phyloP scores from a whole-genome alignment of 2,888 invertebrate species.

The Epinotia brunnichana region DNA sequence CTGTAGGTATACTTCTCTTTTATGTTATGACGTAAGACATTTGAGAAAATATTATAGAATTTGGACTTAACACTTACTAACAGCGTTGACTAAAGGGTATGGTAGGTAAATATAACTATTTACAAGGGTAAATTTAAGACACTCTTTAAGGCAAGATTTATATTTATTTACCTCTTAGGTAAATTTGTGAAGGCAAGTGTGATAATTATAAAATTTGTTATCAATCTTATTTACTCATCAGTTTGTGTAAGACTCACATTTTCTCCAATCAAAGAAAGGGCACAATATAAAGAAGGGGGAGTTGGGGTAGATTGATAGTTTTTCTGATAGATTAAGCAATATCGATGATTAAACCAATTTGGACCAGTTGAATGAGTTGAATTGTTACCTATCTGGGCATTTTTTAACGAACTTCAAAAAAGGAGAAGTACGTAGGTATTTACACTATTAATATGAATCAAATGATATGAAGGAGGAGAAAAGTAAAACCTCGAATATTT shows the following conservation, averaged over 20 bases:
- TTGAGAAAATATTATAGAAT: not conserved
- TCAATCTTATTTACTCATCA: slow-evolving; percentile 7
- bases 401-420: too few species aligned
- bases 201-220: not conserved
- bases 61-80: not conserved
- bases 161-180: not conserved
- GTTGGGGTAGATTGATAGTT: not conserved
- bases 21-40: not conserved
- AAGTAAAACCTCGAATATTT: too few species aligned
- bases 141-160: slow-evolving; percentile 18
- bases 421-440: too few species aligned
- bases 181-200: not conserved
- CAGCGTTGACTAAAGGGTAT: slow-evolving; percentile 2
- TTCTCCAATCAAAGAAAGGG: not conserved
- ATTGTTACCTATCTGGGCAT: too few species aligned
- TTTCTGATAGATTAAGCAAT: too few species aligned
- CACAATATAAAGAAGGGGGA: not conserved
- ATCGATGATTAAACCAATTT: too few species aligned
- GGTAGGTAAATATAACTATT: slow-evolving; percentile 8
- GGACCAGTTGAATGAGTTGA: too few species aligned
- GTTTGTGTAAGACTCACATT: not conserved
- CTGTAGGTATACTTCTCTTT: not conserved
- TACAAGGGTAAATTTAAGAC: slow-evolving; percentile 21
- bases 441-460: too few species aligned
- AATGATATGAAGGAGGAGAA: too few species aligned